Evolutionary conservation across 2,113 vertebrate genomes (phyloP), one percentile per base, ranked within the genome.

Genomic region (Phyllostomus hastatus): DNA sequence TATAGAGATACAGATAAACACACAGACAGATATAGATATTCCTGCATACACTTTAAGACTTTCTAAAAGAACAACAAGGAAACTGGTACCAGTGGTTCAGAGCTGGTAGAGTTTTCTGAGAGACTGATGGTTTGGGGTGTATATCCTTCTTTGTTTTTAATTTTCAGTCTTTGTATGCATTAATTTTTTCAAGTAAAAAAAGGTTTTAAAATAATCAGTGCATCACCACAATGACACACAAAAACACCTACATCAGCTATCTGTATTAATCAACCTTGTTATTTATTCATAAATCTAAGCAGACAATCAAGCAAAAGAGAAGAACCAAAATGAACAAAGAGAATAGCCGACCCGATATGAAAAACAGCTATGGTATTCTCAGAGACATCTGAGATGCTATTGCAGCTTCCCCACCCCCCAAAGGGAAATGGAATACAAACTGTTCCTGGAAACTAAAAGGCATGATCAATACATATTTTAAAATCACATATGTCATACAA

Each of bases 141-240:
- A 66, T 66, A 57, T 4, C 26, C 16, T 33, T 35, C 28, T 72
- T 85, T 94, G 19, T 12, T 73, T 90, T 94, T 43, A 43, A 82
- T 59, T 79, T 69, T 76, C 43, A 88, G 52, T 41, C 54, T 61
- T 66, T 9, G 10, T 64, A 48, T 43, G 22, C 35, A 94, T 91
- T 81, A 75, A 89, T 64, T 67, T 94, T 94, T 94, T 92, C 28
- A 76, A 59, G 57, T 82, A 82, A 73, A 79, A 76, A 94, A n/a
- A 57, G 59, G 28, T 61, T 61, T 10, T 7, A 50, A 88, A n/a
- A 85, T 90, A 67, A 89, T 86, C 15, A 76, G 31, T 89, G 41
- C 24, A 69, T 89, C 50, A 70, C 35, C 35, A 93, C 66, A 85
- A 57, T 33, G 11, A 43, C 22, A 82, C 17, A 78, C 94, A 52